Base-by-base conservation (phyloP, 2,888 invertebrate species). In the Eupithecia dodoneata region DNA sequence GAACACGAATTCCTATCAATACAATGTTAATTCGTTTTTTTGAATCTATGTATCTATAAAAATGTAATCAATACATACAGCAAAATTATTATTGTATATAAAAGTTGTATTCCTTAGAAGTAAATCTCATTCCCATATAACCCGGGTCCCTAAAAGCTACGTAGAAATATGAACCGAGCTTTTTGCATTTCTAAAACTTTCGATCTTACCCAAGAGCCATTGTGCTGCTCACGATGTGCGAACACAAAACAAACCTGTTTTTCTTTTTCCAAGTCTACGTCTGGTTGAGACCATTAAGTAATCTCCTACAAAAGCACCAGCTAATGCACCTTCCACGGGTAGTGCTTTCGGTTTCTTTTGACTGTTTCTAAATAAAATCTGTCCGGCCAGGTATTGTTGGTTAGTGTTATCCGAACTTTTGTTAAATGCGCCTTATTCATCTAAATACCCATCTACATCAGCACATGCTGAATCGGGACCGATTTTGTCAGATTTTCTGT, bases 271-370 rank as follows among this genome's bases (percentile, higher is more conserved):
- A 85, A 79, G 83, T 86, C 85, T 77, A 80, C 85, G 86, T 87
- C 88, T 88, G 85, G 88, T 84, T 86, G 85, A 84, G 84, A 88
- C 87, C 88, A 88, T 89, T 89, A 90, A 87, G 87, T 89, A 89
- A 89, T 89, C 88, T 88, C 82, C 85, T 85, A 83, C 86, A 83
- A 87, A 88, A 88, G 86, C 84, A 83, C 84, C 81, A 80, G 86
- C 88, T 89, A 89, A 89, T 90, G 90, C 89, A 88, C 86, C 87
- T 85, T 81, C 82, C 79, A 82, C 86, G 86, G 15, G 85, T 86
- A 84, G 82, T 80, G 81, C 81, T 86, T 72, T 80, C 80, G 80
- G 78, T 81, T 85, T 85, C 80, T 80, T 82, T 82, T 82, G 79
- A 81, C 70, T 73, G 71, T 75, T 75, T 75, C 71, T 44, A 67